phyloP scores from a whole-genome alignment of 2,113 vertebrate species.

The Aegypius monachus region DNA sequence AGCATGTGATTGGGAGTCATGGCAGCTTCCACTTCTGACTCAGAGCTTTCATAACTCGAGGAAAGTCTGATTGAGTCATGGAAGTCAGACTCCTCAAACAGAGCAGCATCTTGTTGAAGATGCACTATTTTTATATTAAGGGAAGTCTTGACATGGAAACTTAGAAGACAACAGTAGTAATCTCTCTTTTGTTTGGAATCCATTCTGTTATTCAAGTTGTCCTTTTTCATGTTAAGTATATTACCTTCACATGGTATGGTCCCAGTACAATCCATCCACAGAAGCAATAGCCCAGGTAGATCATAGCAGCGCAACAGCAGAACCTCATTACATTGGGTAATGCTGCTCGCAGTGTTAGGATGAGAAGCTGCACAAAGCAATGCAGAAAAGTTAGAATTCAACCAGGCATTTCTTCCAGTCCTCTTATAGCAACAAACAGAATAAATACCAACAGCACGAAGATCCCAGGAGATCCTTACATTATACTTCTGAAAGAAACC shows the following conservation, averaged over 20 bases:
- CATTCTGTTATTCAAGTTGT: neutral
- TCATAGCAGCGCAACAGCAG: constrained; percentile 92
- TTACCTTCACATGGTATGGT: constrained; percentile 92
- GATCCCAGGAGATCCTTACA: constrained; percentile 73
- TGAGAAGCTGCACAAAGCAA: constrained; percentile 76
- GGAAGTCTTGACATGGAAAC: neutral
- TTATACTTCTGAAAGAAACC: constrained; percentile 97
- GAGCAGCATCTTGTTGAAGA: neutral
- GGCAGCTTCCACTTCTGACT: constrained; percentile 8
- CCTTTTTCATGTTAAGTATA: neutral
- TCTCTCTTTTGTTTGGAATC: neutral
- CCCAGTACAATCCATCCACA: constrained; percentile 96
- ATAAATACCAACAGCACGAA: constrained; percentile 41
- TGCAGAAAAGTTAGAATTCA: constrained; percentile 49
- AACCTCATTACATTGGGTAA: constrained; percentile 90
- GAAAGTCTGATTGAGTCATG: neutral
- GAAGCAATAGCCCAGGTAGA: constrained; percentile 95
- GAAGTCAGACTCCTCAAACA: neutral
- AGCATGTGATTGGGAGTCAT: constrained; percentile 42
- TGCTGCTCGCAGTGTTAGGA: constrained; percentile 85
- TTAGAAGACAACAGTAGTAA: neutral
- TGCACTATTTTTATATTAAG: constrained; percentile 2
- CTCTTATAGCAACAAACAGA: constrained; percentile 20
- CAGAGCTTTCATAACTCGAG: constrained; percentile 21
- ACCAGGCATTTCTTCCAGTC: neutral